Percentiles rank a stretch among this genome's conserved stretches.
Evolutionary conservation across 2,797 vertebrate genomes (phyloP).

Genomic region (Champsocephalus gunnari): DNA sequence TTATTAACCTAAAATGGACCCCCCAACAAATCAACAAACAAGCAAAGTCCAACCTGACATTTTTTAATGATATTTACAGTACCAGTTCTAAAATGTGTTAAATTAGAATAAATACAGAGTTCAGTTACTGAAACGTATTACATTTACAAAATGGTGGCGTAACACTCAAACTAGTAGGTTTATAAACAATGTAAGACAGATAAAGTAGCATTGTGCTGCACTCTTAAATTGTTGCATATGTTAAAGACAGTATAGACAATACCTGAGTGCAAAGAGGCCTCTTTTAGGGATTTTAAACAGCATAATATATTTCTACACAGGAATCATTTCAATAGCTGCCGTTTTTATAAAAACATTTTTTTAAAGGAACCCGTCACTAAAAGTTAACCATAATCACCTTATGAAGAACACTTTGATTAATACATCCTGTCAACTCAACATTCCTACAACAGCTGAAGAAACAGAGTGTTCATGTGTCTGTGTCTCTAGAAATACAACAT

Average conservation of each 20-base stretch:
- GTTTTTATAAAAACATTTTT: slow-evolving; percentile 21
- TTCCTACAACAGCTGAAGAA: slow-evolving; percentile 16
- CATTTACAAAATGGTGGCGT: slow-evolving; percentile 47
- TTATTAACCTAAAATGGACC: not conserved
- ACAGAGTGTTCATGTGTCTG: not conserved
- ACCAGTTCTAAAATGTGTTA: slow-evolving; percentile 50
- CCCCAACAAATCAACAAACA: slow-evolving; percentile 11
- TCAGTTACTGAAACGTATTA: slow-evolving; percentile 32
- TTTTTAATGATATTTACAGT: slow-evolving; percentile 61
- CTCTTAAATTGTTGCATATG: slow-evolving; percentile 21
- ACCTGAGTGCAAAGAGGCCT: slow-evolving; percentile 29
- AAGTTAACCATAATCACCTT: slow-evolving; percentile 25
- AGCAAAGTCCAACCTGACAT: slow-evolving; percentile 9
- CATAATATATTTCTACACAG: slow-evolving; percentile 32
- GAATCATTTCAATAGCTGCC: slow-evolving; percentile 69
- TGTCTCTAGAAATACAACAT: not conserved
- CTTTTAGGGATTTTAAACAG: slow-evolving; percentile 33
- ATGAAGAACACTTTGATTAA: slow-evolving; percentile 26
- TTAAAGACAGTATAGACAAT: slow-evolving; percentile 26
- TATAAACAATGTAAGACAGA: slow-evolving; percentile 8
- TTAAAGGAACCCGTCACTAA: slow-evolving; percentile 21
- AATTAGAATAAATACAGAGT: slow-evolving; percentile 73
- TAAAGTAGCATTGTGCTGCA: slow-evolving; percentile 26
- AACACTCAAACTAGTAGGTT: slow-evolving; percentile 25
- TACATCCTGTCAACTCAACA: slow-evolving; percentile 4